Evolutionary conservation across 2,797 vertebrate genomes (phyloP), one percentile per base, ranked within the genome.

Genomic region (Sebastes oblongus): DNA sequence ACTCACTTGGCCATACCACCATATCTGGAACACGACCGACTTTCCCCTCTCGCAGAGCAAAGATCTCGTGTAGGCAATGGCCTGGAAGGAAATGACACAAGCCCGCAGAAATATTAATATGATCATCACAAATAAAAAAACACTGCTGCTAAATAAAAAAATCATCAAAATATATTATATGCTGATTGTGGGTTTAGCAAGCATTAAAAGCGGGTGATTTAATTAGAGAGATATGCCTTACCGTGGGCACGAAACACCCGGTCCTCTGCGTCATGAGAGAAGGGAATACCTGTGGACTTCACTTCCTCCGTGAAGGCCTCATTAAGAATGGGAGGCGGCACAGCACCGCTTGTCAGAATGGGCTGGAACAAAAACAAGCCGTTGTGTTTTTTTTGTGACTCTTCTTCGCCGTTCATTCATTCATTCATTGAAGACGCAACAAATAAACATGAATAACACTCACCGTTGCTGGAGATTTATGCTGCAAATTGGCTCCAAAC

Each of bases 1-100:
- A 95, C 98, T 98, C 96, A 99, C 98, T 96, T 93, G 98, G 98
- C 98, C 98, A 99, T 60, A 99, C 93, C 91, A 99, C 97, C 94
- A 98, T 83, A 93, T 99, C 98, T 88, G 98, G 98, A 94, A 98
- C 93, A 75, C 97, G 96, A 70, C 98, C 96, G 88, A 98, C 90
- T 92, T 96, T 97, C 91, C 98, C 98, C 95, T 99, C 98, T 91
- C 98, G 96, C 87, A 99, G 96, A 86, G 98, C 93, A 94, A 98
- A 98, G 93, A 99, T 97, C 94, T 99, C 98, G 65, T 99, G 97
- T 92, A 99, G 93, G 94, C 98, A 99, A 91, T 99, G 98, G 81
- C 98, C 98, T 99, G 92, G 84, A 93, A 89, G 67, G 81, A 74
- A 84, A 73, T 22, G 11, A 36, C 1, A 22, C 50, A 16, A 27